Evolutionary conservation across 2,888 invertebrate genomes (phyloP).

Genomic region (Eupithecia subumbrata): DNA sequence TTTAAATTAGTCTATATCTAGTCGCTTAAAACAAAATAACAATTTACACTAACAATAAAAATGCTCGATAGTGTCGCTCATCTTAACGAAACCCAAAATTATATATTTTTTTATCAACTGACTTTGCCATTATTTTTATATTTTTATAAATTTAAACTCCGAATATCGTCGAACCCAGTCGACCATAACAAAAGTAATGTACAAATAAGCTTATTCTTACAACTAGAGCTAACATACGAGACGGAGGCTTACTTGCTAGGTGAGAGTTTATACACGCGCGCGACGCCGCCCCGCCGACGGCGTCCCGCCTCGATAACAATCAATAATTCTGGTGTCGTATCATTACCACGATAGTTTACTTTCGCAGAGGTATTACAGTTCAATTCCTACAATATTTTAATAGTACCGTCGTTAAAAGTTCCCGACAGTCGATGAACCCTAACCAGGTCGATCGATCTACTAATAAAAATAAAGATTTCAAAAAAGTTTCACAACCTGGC

Average conservation of each 20-base stretch:
- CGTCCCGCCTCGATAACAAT: slow-evolving; percentile 53
- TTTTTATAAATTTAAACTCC: slow-evolving; percentile 81
- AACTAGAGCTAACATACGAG: slow-evolving; percentile 74
- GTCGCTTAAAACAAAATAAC: slow-evolving; percentile 83
- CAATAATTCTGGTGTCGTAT: slow-evolving; percentile 62
- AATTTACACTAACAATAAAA: slow-evolving; percentile 83
- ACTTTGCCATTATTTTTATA: slow-evolving; percentile 73
- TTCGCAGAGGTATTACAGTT: slow-evolving; percentile 74
- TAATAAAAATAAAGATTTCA: slow-evolving; percentile 65
- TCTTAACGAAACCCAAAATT: slow-evolving; percentile 78
- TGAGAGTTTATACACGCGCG: slow-evolving; percentile 57
- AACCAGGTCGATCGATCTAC: slow-evolving; percentile 70
- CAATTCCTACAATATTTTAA: slow-evolving; percentile 67
- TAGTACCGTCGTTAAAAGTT: slow-evolving; percentile 45
- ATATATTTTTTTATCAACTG: slow-evolving; percentile 75
- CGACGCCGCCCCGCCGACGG: slow-evolving; percentile 39
- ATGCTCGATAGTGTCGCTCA: slow-evolving; percentile 81
- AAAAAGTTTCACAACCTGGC: slow-evolving; percentile 82
- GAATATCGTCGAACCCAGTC: slow-evolving; percentile 80
- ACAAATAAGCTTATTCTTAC: slow-evolving; percentile 78
- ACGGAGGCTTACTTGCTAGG: slow-evolving; percentile 65
- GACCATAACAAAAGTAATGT: slow-evolving; percentile 82
- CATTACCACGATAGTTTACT: slow-evolving; percentile 66
- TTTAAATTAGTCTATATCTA: slow-evolving; percentile 82
- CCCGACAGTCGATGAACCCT: slow-evolving; percentile 45